Evolutionary conservation across 2,113 vertebrate species (phyloP).

Genomic region (Clinocottus analis): DNA sequence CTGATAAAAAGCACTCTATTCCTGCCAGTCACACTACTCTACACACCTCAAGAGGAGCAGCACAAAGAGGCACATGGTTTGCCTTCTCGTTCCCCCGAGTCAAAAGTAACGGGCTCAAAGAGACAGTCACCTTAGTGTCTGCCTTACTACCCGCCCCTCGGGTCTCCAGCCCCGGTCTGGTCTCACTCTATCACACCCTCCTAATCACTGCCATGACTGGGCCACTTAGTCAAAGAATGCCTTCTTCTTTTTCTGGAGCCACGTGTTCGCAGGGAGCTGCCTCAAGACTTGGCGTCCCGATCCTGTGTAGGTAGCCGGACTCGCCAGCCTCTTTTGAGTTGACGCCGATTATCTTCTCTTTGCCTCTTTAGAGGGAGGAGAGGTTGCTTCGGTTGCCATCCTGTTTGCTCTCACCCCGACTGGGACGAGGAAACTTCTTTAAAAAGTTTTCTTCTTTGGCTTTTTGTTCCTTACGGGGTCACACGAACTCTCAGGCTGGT

Average conservation of each 20-base stretch:
- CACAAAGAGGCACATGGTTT: constrained; percentile 70
- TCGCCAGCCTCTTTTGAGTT: constrained; percentile 20
- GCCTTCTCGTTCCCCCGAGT: constrained; percentile 62
- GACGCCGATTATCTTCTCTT: constrained; percentile 31
- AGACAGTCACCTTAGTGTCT: constrained; percentile 59
- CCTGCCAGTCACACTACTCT: constrained; percentile 49
- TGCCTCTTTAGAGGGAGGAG: constrained; percentile 20
- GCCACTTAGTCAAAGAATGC: constrained; percentile 78
- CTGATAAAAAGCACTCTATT: constrained; percentile 72
- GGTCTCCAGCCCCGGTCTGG: constrained; percentile 54
- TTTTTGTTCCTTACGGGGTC: constrained; percentile 3
- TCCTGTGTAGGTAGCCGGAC: constrained; percentile 35
- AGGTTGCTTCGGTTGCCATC: constrained; percentile 7
- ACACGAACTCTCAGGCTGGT: constrained; percentile 25
- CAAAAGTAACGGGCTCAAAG: constrained; percentile 48
- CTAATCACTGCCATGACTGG: constrained; percentile 74
- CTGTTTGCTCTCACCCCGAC: not conserved
- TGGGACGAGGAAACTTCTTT: constrained; percentile 39
- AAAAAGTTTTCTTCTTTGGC: constrained; percentile 31
- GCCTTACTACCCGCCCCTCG: constrained; percentile 31
- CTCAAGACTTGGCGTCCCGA: constrained; percentile 21
- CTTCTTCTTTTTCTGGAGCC: constrained; percentile 71
- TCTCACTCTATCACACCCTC: constrained; percentile 70
- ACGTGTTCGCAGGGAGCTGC: constrained; percentile 60
- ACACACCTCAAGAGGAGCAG: constrained; percentile 35